Evolutionary conservation across 2,113 vertebrate species (phyloP), one percentile per base, ranked within the genome.

Genomic region (Mungos mungo): DNA sequence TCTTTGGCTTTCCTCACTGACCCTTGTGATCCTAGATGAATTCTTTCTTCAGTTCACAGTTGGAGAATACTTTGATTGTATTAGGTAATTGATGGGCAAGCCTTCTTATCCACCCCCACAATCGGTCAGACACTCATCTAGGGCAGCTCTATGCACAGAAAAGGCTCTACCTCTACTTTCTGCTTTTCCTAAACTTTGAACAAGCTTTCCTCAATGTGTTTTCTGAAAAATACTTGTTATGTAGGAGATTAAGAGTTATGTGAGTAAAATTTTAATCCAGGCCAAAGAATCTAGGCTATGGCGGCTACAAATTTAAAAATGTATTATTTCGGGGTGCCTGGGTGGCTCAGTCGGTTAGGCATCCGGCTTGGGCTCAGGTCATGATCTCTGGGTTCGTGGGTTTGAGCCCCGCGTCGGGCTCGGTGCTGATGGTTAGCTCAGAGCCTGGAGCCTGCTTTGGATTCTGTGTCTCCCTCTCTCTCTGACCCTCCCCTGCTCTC

Each of bases 21-120:
- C 18, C 25, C 25, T 50, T 71, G 8, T 76, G 29, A 21, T 45
- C 13, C 27, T 74, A 29, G 41, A 90, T 86, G 65, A 89, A 96
- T 96, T 95, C 81, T 94, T 18, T 94, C 66, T 47, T 96, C 35
- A 54, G 72, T 65, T 57, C 47, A 38, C 84, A 94, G 83, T 3
- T 72, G 47, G 72, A 63, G 21, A 68, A 86, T 65, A 88, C 54
- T 91, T 85, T 83, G 47, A 52, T 92, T 68, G 12, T 13, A 45
- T 35, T 38, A 52, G 35, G 11, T 90, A 77, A 79, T 35, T 35
- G 23, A 19, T 29, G 27, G 50, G 3, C 14, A 63, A 52, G 14
- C 27, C 60, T 91, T 23, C 29, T 63, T 87, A 27, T 10, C 27
- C 29, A 74, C 23, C 11, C 87, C 47, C n/a, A 41, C 6, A 10